phyloP scores from a whole-genome alignment of 2,113 vertebrate genomes.

The Toxotes jaculatrix region DNA sequence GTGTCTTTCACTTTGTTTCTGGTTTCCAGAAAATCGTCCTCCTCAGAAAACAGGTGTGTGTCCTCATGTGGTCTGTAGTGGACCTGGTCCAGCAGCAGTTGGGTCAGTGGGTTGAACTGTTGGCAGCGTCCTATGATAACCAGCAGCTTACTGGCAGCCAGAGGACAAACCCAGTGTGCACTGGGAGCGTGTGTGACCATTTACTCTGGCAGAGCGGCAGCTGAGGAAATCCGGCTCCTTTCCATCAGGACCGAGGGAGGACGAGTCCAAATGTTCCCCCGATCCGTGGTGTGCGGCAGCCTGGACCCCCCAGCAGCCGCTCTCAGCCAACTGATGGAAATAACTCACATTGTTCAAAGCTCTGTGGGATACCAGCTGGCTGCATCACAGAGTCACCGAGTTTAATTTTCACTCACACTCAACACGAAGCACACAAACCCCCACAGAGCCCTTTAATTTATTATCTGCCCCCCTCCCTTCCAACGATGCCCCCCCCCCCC shows the following conservation, averaged over 20 bases:
- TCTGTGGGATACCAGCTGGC: constrained; percentile 54
- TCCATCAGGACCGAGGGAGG: background rate
- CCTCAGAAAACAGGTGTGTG: background rate
- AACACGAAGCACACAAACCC: constrained; percentile 25
- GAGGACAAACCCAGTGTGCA: background rate
- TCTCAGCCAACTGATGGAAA: constrained; percentile 47
- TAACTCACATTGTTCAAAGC: constrained; percentile 54
- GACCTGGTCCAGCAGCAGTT: constrained; percentile 11
- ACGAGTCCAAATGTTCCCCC: constrained; percentile 35
- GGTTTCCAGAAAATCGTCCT: no score
- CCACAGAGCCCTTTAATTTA: constrained; percentile 31
- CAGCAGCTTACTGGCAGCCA: background rate
- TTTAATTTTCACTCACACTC: constrained; percentile 36
- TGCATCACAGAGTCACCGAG: constrained; percentile 25
- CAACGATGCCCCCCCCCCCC: background rate
- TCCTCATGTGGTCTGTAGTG: constrained; percentile 40
- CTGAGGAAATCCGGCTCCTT: constrained; percentile 44
- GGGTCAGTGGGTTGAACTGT: constrained; percentile 27
- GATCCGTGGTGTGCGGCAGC: constrained; percentile 6
- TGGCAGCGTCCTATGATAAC: background rate
- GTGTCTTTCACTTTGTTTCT: no score
- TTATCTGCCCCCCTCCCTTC: background rate
- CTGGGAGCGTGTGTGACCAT: constrained; percentile 9
- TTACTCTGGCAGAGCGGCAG: constrained; percentile 32
- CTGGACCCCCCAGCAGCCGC: background rate